A percentile compares a stretch with the other conserved stretches of the same genome.
These are phyloP conservation scores for Andrena bicolor DNA, from an alignment of 2,888 invertebrate genomes.

Conservation along the genomic window DNA sequence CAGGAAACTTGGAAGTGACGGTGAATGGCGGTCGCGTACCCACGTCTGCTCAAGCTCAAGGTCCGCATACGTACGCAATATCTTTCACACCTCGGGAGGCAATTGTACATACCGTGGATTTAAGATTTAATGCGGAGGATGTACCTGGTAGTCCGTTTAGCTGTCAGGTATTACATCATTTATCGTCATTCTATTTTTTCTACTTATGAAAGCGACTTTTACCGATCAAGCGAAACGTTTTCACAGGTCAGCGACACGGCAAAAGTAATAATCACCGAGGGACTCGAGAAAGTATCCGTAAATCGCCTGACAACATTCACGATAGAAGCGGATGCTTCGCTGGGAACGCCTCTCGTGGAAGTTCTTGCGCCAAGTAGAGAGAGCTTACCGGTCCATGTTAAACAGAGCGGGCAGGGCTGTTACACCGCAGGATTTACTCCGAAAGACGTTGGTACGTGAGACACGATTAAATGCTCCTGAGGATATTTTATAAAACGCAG, in stretches of 20 bases:
- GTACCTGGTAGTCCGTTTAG: conserved; percentile 91
- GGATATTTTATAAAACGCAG: background rate
- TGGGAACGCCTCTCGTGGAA: conserved; percentile 90
- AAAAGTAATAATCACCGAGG: conserved; percentile 90
- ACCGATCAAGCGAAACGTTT: background rate
- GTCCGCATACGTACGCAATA: conserved; percentile 98
- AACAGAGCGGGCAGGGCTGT: conserved; percentile 91
- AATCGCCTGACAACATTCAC: conserved; percentile 93
- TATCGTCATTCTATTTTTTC: background rate
- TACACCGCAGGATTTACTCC: conserved; percentile 96
- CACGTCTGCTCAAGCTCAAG: conserved; percentile 98
- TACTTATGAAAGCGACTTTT: background rate
- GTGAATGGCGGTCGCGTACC: conserved; percentile 99
- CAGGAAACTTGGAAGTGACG: conserved; percentile 99
- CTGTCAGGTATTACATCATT: conserved; percentile 84
- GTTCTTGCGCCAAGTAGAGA: conserved; percentile 86
- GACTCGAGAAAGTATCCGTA: conserved; percentile 95
- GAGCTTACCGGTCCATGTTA: conserved; percentile 92
- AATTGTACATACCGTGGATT: conserved; percentile 95
- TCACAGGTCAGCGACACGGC: conserved; percentile 82
- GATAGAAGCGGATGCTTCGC: conserved; percentile 93
- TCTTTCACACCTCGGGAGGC: conserved; percentile 98
- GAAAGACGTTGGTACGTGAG: conserved; percentile 91
- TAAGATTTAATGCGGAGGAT: conserved; percentile 98
- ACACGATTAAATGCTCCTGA: background rate